Evolutionary conservation across 1,140 invertebrate species (phyloP), one percentile per base, ranked within the genome.

Genomic region (Pachyrhynchus sulphureomaculatus): DNA sequence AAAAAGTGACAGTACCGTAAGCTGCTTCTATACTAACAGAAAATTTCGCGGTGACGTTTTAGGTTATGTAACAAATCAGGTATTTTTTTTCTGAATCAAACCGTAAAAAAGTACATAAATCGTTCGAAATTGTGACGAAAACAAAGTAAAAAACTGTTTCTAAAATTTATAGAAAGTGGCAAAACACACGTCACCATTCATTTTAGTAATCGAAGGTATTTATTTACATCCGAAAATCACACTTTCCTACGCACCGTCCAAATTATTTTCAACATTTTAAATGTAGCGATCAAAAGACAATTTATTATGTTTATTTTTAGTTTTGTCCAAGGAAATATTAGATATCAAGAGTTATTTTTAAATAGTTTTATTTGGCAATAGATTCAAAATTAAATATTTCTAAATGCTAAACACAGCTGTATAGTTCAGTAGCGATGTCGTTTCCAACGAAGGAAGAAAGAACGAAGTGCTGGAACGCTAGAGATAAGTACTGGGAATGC

Each of bases 401-500:
- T 23, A 13, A 15, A 20, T 29, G 13, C 17, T 4, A 18, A 23
- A 39, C n/a, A 18, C 13, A 54, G 9, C 39, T 23, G 33, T 45
- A 20, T 21, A 15, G n/a, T 49, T 33, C 13, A 34, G 15, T 32
- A 67, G 62, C 48, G 23, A 93, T 93, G 91, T 90, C 90, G 69
- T 93, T 92, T 77, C 89, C 91, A 45, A 85, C 81, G 68, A 95
- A 91, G 83, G 82, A 86, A 64, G 84, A 91, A 72, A 83, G 95
- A 67, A 78, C 86, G 72, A 81, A 79, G 69, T 97, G 95, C 79
- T 96, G 93, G 93, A 78, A 79, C 63, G 82, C 88, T 57, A 83
- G 92, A 69, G 93, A 97, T 79, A 79, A 83, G 37, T 96, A 92
- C 76, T 96, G 93, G 92, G 85, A 90, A 66, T 97, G 95, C 79